Conservation (phyloP, 2,797 vertebrate species). For the Ctenochaetus hawaiiensis region DNA sequence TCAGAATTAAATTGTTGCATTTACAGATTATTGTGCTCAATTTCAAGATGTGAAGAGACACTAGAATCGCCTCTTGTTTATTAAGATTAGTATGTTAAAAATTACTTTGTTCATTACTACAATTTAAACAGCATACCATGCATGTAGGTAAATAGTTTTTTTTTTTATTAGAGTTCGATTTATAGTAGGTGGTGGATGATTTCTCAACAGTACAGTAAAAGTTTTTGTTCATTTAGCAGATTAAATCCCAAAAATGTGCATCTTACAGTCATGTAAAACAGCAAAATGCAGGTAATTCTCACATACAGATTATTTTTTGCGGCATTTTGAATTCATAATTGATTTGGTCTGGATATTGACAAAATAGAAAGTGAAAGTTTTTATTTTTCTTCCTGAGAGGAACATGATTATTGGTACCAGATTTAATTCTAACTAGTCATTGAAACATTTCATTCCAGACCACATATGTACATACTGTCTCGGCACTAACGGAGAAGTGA, state of each 20-base stretch:
- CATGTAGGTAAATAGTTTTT: too few species aligned
- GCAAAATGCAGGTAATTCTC: too few species aligned
- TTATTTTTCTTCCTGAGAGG: neutral
- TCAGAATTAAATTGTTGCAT: neutral
- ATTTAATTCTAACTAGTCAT: neutral
- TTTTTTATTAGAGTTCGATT: too few species aligned
- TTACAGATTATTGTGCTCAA: neutral
- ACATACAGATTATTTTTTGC: too few species aligned
- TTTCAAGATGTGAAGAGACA: neutral
- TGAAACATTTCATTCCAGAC: neutral
- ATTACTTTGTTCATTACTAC: neutral
- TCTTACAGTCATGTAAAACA: too few species aligned
- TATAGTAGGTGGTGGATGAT: too few species aligned
- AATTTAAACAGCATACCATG: neutral
- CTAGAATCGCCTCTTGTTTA: neutral
- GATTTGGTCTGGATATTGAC: too few species aligned
- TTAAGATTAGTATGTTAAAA: neutral
- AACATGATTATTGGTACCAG: neutral
- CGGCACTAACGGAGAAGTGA: neutral
- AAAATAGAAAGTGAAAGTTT: neutral
- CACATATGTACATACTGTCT: neutral
- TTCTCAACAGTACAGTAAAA: too few species aligned
- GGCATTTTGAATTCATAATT: too few species aligned
- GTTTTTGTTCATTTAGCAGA: too few species aligned
- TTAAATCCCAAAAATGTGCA: neutral